phyloP scores from a whole-genome alignment of 2,797 vertebrate genomes.

The Vultur gryphus region DNA sequence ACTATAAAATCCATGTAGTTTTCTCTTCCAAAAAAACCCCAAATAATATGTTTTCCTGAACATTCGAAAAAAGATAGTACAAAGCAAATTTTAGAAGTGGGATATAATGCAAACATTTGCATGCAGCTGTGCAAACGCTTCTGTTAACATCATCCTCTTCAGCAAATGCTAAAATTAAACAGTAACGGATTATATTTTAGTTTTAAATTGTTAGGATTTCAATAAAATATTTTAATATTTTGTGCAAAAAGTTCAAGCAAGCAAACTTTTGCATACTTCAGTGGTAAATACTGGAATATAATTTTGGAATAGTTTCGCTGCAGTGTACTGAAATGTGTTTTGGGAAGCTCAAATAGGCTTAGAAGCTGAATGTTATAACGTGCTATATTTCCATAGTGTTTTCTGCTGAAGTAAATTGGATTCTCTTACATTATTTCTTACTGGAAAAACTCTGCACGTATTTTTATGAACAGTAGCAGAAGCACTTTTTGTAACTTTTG shows the following conservation, averaged over 20 bases:
- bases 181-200: neutral
- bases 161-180: neutral
- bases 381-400: neutral
- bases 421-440: neutral
- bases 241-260: neutral
- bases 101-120: neutral
- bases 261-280: neutral
- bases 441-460: neutral
- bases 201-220: neutral
- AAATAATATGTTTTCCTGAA: neutral
- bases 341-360: neutral
- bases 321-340: neutral
- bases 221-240: neutral
- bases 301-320: neutral
- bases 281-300: neutral
- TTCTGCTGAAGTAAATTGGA: neutral
- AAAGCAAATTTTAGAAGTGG: neutral
- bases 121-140: neutral
- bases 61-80: neutral
- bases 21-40: neutral
- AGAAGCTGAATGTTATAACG: neutral
- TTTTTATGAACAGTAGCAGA: neutral
- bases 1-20: neutral
- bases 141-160: neutral
- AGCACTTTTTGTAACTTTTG: neutral